Base-by-base conservation (phyloP, 2,888 invertebrate species). In the Folsomia candida region DNA sequence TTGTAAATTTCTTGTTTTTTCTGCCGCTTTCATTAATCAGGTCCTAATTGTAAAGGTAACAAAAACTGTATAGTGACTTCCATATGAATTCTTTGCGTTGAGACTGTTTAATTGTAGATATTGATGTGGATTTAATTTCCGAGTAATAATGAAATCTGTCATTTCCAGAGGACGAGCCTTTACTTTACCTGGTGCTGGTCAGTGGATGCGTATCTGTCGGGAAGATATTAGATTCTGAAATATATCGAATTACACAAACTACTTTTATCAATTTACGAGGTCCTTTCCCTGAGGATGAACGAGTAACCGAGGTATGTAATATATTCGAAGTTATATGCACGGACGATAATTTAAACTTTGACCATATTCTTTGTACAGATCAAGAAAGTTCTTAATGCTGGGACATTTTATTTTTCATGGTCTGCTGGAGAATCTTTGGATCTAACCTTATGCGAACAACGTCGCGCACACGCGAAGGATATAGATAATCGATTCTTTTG, bases 401-500 rank as follows among this genome's bases (percentile, higher is more conserved):
- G 98, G 14, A 97, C 96, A 51, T 98, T 98, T 84, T 99, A 99
- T 83, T 99, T 99, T 84, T 92, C 97, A 0, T 93, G 92, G 91
- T 76, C 82, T 1, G 83, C 86, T 57, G 85, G 86, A 62, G 80
- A 84, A 75, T 86, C 89, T 62, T 89, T 96, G 82, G 98, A 99
- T 86, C 88, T 99, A 72, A 98, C 97, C 18, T 85, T 97, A 68
- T 97, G 96, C 84, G 93, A 94, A 66, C 98, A 98, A 85, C 88
- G 94, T 79, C 88, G 92, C 81, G 88, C 89, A 78, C 91, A 90
- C 82, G 91, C 91, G 11, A 87, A 86, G 20, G 87, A 87, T 78
- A 91, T 95, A 60, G 98, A 99, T 84, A 94, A 96, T 82, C 88
- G 97, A 82, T 99, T 99, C 84, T 98, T 99, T 83, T 99, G 98